Evolutionary conservation across 2,888 invertebrate genomes (phyloP).

Genomic region (Maniola hyperantus): DNA sequence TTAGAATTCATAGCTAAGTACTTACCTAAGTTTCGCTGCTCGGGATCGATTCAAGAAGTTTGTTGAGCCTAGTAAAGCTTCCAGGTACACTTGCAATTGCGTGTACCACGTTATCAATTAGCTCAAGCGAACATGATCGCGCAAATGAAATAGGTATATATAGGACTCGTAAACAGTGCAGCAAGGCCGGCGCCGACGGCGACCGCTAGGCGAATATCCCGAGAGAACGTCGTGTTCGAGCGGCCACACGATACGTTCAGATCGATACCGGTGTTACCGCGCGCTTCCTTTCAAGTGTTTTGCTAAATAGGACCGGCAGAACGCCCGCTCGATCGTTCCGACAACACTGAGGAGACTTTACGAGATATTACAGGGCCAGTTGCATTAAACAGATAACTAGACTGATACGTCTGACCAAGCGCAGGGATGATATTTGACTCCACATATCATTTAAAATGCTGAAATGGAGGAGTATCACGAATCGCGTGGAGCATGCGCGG

Average conservation of each 20-base stretch:
- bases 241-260: conserved; percentile 69
- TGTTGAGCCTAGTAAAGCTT: conserved; percentile 45
- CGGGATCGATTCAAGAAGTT: conserved; percentile 53
- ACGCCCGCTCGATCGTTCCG: conserved; percentile 46
- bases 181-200: conserved; percentile 80
- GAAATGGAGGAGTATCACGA: conserved; percentile 67
- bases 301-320: conserved; percentile 53
- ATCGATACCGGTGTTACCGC: conserved; percentile 74
- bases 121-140: conserved; percentile 70
- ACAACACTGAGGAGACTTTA: conserved; percentile 44
- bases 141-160: conserved; percentile 61
- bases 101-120: conserved; percentile 70
- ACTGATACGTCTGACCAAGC: conserved; percentile 51
- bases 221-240: conserved; percentile 73
- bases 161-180: conserved; percentile 73
- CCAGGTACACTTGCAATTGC: conserved; percentile 55
- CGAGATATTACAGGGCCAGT: conserved; percentile 48
- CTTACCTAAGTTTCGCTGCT: conserved; percentile 50
- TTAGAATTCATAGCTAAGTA: conserved; percentile 13
- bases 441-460: conserved; percentile 66
- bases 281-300: conserved; percentile 67
- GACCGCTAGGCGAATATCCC: conserved; percentile 76
- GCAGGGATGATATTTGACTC: conserved; percentile 59
- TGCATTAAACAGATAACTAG: conserved; percentile 49
- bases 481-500: conserved; percentile 71